A percentile compares a stretch with the other conserved stretches of the same genome.
phyloP scores from a whole-genome alignment of 2,888 invertebrate species.

The Lamellibrachia columna region DNA sequence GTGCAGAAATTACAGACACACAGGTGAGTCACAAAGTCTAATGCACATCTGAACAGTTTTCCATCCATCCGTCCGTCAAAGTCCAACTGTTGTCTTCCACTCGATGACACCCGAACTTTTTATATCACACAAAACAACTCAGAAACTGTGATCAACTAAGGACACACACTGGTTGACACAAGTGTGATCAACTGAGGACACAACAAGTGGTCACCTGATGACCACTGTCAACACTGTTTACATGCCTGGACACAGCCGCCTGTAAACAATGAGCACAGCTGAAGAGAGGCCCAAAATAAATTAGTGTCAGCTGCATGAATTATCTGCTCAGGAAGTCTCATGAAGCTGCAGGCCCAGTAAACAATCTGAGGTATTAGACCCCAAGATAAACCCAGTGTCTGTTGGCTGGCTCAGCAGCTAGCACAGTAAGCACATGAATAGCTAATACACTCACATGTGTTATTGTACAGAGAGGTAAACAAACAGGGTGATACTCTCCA shows the following conservation, averaged over 20 bases:
- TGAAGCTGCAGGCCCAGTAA: background rate
- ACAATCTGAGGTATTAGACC: background rate
- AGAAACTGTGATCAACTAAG: background rate
- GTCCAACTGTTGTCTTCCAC: background rate
- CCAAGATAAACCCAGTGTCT: background rate
- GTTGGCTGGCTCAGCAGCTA: background rate
- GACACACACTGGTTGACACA: background rate
- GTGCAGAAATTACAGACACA: background rate
- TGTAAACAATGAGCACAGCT: background rate
- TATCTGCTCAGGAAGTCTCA: background rate
- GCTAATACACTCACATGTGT: background rate
- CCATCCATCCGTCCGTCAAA: background rate
- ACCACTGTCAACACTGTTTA: background rate
- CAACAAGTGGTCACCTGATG: background rate
- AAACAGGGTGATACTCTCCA: background rate
- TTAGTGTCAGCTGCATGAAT: background rate
- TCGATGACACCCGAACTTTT: background rate
- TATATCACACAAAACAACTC: background rate
- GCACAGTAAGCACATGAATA: background rate
- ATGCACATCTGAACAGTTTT: background rate
- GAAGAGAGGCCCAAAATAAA: background rate
- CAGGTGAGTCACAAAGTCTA: background rate
- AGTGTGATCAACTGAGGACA: background rate
- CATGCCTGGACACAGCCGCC: background rate
- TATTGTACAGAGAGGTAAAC: background rate